phyloP scores from a whole-genome alignment of 2,888 invertebrate species.

The Asteroscopus sphinx region DNA sequence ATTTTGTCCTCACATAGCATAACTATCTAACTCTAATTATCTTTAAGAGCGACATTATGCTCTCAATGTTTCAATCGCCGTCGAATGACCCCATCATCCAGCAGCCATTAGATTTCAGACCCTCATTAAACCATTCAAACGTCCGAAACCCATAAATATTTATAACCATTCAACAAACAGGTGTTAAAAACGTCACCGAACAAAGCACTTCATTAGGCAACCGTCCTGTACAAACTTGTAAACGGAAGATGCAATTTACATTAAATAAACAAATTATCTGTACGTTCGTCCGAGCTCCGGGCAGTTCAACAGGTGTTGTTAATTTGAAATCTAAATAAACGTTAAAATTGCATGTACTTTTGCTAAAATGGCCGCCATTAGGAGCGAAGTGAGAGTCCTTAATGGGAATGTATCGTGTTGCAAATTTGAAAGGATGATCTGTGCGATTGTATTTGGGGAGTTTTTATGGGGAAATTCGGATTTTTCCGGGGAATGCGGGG shows the following conservation, averaged over 20 bases:
- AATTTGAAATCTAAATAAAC: constrained; percentile 83
- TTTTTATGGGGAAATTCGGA: constrained; percentile 12
- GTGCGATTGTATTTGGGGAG: constrained; percentile 15
- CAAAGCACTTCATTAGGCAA: constrained; percentile 70
- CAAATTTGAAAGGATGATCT: constrained; percentile 57
- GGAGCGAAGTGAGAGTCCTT: constrained; percentile 56
- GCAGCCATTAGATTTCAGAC: constrained; percentile 11
- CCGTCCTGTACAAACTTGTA: constrained; percentile 65
- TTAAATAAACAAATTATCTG: constrained; percentile 82
- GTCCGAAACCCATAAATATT: constrained; percentile 46
- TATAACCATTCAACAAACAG: constrained; percentile 41
- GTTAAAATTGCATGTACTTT: constrained; percentile 66
- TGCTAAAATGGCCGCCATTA: constrained; percentile 68
- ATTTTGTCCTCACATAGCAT: too few species aligned
- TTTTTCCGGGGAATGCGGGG: background rate
- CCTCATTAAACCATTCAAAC: constrained; percentile 36
- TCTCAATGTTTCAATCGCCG: constrained; percentile 9
- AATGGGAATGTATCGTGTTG: constrained; percentile 61
- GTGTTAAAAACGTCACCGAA: constrained; percentile 48
- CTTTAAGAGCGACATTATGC: background rate
- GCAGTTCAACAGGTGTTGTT: constrained; percentile 81
- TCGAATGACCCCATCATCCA: constrained; percentile 9
- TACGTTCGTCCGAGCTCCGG: constrained; percentile 57
- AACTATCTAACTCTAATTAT: background rate
- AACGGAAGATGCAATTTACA: constrained; percentile 75